Evolutionary conservation across 2,888 invertebrate species (phyloP).

Genomic region (Drosophila picticornis): DNA sequence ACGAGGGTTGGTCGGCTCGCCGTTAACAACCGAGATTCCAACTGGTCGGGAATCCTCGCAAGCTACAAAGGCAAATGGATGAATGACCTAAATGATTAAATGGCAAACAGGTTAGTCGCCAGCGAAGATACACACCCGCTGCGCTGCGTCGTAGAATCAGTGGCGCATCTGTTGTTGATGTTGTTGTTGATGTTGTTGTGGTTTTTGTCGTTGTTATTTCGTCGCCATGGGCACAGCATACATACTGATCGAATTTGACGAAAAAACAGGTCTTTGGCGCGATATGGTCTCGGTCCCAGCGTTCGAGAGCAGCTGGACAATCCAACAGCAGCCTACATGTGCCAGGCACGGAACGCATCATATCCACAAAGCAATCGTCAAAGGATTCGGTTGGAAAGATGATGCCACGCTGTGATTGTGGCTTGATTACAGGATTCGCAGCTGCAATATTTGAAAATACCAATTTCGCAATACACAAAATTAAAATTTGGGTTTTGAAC

Average conservation of each 20-base stretch:
- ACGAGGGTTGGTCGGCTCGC: conserved; percentile 32
- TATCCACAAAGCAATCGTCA: conserved; percentile 72
- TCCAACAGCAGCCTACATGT: conserved; percentile 67
- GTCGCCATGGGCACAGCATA: conserved; percentile 63
- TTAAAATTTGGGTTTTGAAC: neutral
- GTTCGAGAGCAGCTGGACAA: conserved; percentile 64
- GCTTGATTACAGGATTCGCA: conserved; percentile 59
- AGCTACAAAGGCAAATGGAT: conserved; percentile 23
- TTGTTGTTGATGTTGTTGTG: neutral
- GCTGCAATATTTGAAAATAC: conserved; percentile 9
- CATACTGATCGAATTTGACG: conserved; percentile 75
- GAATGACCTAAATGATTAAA: neutral
- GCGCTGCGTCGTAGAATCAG: conserved; percentile 64
- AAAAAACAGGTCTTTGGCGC: conserved; percentile 80
- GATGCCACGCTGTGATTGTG: conserved; percentile 63
- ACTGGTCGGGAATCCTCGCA: conserved; percentile 29
- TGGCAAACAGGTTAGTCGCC: neutral
- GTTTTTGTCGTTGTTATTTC: neutral
- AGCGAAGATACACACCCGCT: conserved; percentile 50
- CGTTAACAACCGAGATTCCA: conserved; percentile 23
- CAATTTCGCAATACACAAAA: neutral
- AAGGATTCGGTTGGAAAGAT: conserved; percentile 70
- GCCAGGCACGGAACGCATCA: conserved; percentile 39
- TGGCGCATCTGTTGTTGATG: neutral
- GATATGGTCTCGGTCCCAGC: conserved; percentile 62